phyloP scores from a whole-genome alignment of 1,140 invertebrate genomes.

The Holcopasites calliopsidis region DNA sequence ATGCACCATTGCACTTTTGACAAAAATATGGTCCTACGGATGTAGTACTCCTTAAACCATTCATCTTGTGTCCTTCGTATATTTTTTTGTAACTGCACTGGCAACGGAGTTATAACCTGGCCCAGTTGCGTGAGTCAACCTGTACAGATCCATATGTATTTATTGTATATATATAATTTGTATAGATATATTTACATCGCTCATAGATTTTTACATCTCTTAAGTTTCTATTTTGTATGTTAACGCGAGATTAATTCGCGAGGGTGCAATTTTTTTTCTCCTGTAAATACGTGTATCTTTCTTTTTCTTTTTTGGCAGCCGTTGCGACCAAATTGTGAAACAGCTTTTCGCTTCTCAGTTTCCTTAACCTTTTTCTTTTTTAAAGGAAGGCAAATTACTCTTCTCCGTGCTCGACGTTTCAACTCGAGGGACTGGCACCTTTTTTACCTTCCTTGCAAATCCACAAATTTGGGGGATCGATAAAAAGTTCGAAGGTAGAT shows the following conservation, averaged over 20 bases:
- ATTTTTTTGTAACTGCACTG: too few relatives aligned
- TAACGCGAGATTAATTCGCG: conserved; percentile 34
- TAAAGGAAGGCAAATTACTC: conserved; percentile 3
- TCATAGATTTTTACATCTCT: conserved; percentile 20
- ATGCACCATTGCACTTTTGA: too few relatives aligned
- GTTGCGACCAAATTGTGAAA: conserved; percentile 2
- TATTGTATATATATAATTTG: conserved; percentile 29
- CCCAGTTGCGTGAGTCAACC: too few relatives aligned
- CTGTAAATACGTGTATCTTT: neutral
- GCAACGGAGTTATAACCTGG: too few relatives aligned
- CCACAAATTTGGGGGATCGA: neutral
- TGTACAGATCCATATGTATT: conserved; percentile 23
- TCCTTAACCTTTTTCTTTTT: neutral
- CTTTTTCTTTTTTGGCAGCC: conserved; percentile 23
- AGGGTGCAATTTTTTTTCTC: conserved; percentile 24
- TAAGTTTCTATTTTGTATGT: conserved; percentile 29
- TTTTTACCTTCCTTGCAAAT: neutral
- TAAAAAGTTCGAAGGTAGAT: neutral
- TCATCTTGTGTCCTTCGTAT: too few relatives aligned
- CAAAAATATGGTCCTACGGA: too few relatives aligned
- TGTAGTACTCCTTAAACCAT: too few relatives aligned
- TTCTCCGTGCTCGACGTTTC: neutral
- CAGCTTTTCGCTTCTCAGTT: neutral
- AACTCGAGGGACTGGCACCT: neutral
- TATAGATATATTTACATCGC: conserved; percentile 47